Evolutionary conservation across 2,797 vertebrate genomes (phyloP), one percentile per base, ranked within the genome.

Genomic region (Pseudomugil tenellus): DNA sequence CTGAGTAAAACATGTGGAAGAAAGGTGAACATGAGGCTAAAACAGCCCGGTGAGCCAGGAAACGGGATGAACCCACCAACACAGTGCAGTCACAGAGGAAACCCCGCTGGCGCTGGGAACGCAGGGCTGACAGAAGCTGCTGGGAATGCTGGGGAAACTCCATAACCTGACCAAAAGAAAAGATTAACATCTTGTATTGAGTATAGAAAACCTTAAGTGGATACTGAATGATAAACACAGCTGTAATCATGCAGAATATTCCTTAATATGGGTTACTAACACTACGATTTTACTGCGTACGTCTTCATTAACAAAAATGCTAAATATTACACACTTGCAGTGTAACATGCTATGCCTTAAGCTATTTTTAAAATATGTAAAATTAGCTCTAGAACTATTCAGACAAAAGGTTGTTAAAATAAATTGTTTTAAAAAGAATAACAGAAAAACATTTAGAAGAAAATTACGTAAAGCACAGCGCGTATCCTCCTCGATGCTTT

Each of bases 1-100:
- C 97, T 1, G 96, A 95, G 90, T 96, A 99, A 78, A 96, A 98
- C 92, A 98, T 97, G 89, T 98, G 96, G 84, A 99, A 99, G 86
- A 97, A 98, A 0, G 97, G 95, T 3, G 96, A 98, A 88, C 96
- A 98, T 70, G 97, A 96, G 19, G 97, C 96, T 81, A 98, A 90
- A 5, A 98, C 95, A 0, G 96, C 96, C 0, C 96, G 94, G 74
- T 98, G 97, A 46, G 97, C 97, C 72, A 95, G 83, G 87, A 98
- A 99, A 19, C 92, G 93, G 10, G 94, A 92, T 23, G 93, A 90
- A 62, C 97, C 97, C 71, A 98, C 96, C 69, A 95, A 87, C 52
- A 99, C 94, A 0, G 95, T 95, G 86, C 97, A 98, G 91, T 99
- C 97, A 68, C 97, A 98, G 4, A 99, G 95, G 85, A 98, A 98